Conservation (phyloP, 2,113 vertebrate genomes). For the Plestiodon gilberti region DNA sequence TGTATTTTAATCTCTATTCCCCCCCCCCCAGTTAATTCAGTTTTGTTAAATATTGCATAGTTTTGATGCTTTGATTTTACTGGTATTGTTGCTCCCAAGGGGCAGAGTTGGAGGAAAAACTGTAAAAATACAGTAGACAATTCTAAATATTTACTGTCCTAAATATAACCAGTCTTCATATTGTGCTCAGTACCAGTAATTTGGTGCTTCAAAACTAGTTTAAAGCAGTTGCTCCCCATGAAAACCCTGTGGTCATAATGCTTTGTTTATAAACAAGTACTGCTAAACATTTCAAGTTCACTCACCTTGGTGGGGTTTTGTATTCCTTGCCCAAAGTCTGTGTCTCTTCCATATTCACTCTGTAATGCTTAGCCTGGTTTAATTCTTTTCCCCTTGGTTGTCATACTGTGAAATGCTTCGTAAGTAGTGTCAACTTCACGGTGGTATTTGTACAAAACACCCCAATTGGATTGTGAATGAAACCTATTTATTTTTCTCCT, state of each 20-base stretch:
- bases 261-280: not conserved
- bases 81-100: too few species aligned
- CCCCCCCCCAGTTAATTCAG: too few species aligned
- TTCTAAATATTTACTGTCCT: not conserved
- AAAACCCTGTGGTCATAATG: not conserved
- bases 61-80: too few species aligned
- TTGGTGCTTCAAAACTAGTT: not conserved
- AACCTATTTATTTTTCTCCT: constrained; percentile 6
- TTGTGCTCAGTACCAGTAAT: not conserved
- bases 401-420: not conserved
- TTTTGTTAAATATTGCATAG: too few species aligned
- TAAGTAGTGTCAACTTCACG: not conserved
- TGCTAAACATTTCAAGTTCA: not conserved
- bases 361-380: not conserved
- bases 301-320: too few species aligned
- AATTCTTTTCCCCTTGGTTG: not conserved
- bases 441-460: constrained; percentile 20
- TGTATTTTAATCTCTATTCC: too few species aligned
- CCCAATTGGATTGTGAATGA: constrained; percentile 22
- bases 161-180: not conserved
- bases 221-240: not conserved
- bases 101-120: too few species aligned
- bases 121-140: not conserved
- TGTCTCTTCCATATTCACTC: not conserved
- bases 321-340: not conserved